Evolutionary conservation across 2,888 invertebrate genomes (phyloP).

Genomic region (Cryptophagus acutangulus): DNA sequence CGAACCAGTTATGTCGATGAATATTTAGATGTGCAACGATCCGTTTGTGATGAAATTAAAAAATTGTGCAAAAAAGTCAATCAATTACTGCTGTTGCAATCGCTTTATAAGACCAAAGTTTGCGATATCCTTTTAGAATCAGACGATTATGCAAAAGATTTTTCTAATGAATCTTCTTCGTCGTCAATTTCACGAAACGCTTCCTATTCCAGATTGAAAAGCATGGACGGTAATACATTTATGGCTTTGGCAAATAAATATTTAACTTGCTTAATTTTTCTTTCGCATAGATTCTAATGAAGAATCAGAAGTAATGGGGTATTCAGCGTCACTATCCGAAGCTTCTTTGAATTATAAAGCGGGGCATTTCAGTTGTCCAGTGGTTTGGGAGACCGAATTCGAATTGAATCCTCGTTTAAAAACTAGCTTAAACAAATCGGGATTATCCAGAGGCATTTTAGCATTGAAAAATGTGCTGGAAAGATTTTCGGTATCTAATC

Average conservation of each 20-base stretch:
- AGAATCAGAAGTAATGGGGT: slow-evolving; percentile 35
- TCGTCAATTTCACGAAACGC: slow-evolving; percentile 36
- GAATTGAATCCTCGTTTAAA: slow-evolving; percentile 66
- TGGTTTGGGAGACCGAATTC: slow-evolving; percentile 69
- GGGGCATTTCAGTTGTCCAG: slow-evolving; percentile 68
- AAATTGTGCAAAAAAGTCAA: slow-evolving; percentile 62
- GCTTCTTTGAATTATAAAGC: slow-evolving; percentile 52
- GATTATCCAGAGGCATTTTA: slow-evolving; percentile 58
- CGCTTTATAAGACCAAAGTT: slow-evolving; percentile 60
- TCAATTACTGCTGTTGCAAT: slow-evolving; percentile 63
- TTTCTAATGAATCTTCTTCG: slow-evolving; percentile 33
- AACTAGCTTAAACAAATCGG: slow-evolving; percentile 57
- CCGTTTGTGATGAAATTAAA: slow-evolving; percentile 54
- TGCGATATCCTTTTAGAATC: slow-evolving; percentile 65
- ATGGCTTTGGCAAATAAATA: not conserved
- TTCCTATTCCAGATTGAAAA: slow-evolving; percentile 40
- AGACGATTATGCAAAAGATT: slow-evolving; percentile 47
- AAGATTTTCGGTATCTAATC: slow-evolving; percentile 65
- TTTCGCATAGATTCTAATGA: slow-evolving; percentile 29
- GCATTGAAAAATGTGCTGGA: slow-evolving; percentile 62
- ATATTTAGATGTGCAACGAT: slow-evolving; percentile 52
- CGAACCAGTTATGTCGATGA: slow-evolving; percentile 51
- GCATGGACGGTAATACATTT: slow-evolving; percentile 40
- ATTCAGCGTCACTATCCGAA: slow-evolving; percentile 43
- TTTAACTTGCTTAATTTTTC: slow-evolving; percentile 4